Percentiles rank a stretch among this genome's conserved stretches.
Conservation (phyloP, 1,140 invertebrate species). For the Dolichoris vasculosae region DNA sequence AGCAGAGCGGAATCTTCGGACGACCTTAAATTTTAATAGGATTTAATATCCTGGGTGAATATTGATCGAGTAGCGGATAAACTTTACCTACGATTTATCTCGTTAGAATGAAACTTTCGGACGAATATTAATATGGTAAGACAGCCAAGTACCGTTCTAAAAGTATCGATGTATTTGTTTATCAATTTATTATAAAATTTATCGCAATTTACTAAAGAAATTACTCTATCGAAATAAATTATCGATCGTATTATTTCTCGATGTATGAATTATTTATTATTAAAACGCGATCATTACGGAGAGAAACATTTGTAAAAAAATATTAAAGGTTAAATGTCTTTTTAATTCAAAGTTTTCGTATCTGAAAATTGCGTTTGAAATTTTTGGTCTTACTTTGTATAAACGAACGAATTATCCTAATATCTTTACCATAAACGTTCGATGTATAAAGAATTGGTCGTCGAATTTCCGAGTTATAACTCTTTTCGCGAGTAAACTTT, state of each 20-base stretch:
- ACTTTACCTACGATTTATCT: background rate
- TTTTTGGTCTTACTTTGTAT: background rate
- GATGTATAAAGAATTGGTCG: background rate
- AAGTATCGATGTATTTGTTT: no score
- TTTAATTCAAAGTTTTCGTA: background rate
- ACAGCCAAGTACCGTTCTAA: background rate
- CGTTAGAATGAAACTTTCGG: background rate
- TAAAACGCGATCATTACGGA: no score
- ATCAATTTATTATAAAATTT: no score
- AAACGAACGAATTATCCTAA: background rate
- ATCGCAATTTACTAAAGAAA: no score
- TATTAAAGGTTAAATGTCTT: no score
- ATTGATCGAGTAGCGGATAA: background rate
- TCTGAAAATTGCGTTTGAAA: background rate
- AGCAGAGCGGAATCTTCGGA: background rate
- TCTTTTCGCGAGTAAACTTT: background rate
- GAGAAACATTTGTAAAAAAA: no score
- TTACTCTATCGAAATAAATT: no score
- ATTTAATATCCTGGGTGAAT: constrained; percentile 1
- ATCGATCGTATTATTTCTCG: no score
- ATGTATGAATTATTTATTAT: no score
- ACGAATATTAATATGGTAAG: background rate
- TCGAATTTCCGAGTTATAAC: background rate
- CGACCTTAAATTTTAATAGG: background rate
- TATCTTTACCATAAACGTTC: background rate